These are phyloP conservation scores for Pharmacophagus antenor DNA, from an alignment of 2,888 invertebrate species.

Conservation along the genomic window DNA sequence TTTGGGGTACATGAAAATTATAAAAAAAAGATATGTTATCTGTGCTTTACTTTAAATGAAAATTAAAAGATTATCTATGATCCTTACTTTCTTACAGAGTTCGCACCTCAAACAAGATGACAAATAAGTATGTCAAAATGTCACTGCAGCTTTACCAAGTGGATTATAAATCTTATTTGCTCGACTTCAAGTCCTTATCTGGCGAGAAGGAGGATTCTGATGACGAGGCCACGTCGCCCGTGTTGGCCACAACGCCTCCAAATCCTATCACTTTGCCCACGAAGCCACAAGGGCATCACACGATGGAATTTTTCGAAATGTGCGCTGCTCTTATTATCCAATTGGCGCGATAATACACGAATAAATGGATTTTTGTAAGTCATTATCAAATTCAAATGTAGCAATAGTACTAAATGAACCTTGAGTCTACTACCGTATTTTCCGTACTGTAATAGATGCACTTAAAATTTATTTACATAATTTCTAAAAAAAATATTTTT, in stretches of 20 bases:
- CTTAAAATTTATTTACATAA: no score
- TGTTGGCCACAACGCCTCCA: slow-evolving; percentile 47
- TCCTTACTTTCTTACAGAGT: slow-evolving; percentile 80
- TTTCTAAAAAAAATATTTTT: no score
- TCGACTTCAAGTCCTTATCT: slow-evolving; percentile 98
- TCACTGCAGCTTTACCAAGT: slow-evolving; percentile 99
- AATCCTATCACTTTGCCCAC: slow-evolving; percentile 44
- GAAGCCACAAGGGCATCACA: slow-evolving; percentile 89
- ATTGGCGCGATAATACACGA: slow-evolving; percentile 89
- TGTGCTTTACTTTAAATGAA: no score
- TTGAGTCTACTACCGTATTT: no score
- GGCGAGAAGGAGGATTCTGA: slow-evolving; percentile 85
- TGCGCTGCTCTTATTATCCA: slow-evolving; percentile 99
- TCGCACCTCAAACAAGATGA: slow-evolving; percentile 91
- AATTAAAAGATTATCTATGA: background rate
- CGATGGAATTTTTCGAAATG: slow-evolving; percentile 99
- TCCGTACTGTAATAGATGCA: no score
- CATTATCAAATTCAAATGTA: background rate
- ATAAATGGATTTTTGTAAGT: background rate
- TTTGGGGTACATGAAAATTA: no score
- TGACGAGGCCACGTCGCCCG: slow-evolving; percentile 53
- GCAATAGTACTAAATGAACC: no score
- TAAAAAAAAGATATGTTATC: no score
- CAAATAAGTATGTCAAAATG: slow-evolving; percentile 96
- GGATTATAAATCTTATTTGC: slow-evolving; percentile 97